Base-by-base conservation (phyloP, 2,113 vertebrate species). In the Cebidichthys violaceus region DNA sequence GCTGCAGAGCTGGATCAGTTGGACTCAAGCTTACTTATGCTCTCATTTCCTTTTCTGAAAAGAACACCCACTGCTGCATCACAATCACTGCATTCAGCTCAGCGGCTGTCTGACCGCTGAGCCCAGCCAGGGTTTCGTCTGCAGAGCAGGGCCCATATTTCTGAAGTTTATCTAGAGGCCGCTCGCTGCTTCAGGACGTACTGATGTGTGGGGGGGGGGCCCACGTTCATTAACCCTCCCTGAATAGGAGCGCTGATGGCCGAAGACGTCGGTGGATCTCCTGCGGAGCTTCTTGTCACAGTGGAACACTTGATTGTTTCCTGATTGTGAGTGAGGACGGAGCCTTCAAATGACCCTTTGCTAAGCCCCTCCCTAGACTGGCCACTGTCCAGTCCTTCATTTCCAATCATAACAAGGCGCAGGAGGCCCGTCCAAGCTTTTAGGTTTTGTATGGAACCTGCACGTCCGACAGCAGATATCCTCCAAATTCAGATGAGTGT, bases 1-100 rank as follows among this genome's bases (percentile, higher is more conserved):
- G 88, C 85, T 86, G 86, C 78, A 81, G 84, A 43, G 75, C 73
- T 45, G 72, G 65, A 81, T 77, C 77, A 57, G 35, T 86, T 73
- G 45, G 86, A 77, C 62, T 85, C 41, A 20, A 55, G 59, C 68
- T 84, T 75, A 60, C 62, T 81, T 80, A 50, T 65, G 45, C 50
- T 82, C 79, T 90, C 41, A 50, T 89, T 81, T 89, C 85, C 77
- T 69, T n/a, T 54, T 77, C 75, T 86, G 70, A 83, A 86, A 77
- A 81, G 67, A 70, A 77, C 80, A 79, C 64, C 62, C 80, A 75
- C 71, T 62, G 59, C 77, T 33, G 75, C 75, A 76, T 81, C 68
- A 76, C 86, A 85, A 54, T 75, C 87, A 80, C 84, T 69, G 22
- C 74, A 77, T 77, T 68, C 71, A 83, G 71, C 43, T 37, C 35